These are phyloP conservation scores for Dryobota labecula DNA, from an alignment of 2,888 invertebrate species.

Conservation along the genomic window DNA sequence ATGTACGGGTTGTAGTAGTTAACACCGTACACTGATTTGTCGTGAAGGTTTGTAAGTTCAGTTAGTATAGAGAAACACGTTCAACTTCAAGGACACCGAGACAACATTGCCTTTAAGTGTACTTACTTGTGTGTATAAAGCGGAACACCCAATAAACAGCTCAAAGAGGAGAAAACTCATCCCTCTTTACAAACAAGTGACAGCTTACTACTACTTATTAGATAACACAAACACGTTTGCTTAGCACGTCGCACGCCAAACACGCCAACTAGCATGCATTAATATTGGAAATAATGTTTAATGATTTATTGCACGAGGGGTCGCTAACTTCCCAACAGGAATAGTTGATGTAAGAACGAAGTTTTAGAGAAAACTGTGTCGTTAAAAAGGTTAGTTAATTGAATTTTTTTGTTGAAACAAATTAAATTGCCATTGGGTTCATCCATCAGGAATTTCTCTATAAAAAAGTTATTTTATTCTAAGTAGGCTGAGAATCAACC, in stretches of 20 bases:
- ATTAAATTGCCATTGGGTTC: background rate
- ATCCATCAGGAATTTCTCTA: background rate
- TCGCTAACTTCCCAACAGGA: constrained; percentile 7
- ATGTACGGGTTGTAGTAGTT: too few species aligned
- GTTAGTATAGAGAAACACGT: too few species aligned
- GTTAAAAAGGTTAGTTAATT: background rate
- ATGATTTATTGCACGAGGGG: constrained; percentile 73
- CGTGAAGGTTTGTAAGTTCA: too few species aligned
- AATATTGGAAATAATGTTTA: constrained; percentile 76
- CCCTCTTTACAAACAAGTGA: constrained; percentile 9
- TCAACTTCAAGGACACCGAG: too few species aligned
- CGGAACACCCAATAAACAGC: background rate
- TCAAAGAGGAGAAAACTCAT: background rate
- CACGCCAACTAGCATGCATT: constrained; percentile 69
- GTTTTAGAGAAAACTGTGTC: background rate
- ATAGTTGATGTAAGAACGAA: background rate
- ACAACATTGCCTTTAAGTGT: too few species aligned
- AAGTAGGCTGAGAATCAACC: too few species aligned
- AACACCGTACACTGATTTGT: too few species aligned
- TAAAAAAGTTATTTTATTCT: too few species aligned
- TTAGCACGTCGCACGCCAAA: constrained; percentile 53
- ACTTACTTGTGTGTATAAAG: background rate
- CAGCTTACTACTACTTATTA: constrained; percentile 15
- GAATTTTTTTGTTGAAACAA: background rate
- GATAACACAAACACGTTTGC: constrained; percentile 66